Conservation (phyloP, 2,113 vertebrate species). For the Oxyura jamaicensis region DNA sequence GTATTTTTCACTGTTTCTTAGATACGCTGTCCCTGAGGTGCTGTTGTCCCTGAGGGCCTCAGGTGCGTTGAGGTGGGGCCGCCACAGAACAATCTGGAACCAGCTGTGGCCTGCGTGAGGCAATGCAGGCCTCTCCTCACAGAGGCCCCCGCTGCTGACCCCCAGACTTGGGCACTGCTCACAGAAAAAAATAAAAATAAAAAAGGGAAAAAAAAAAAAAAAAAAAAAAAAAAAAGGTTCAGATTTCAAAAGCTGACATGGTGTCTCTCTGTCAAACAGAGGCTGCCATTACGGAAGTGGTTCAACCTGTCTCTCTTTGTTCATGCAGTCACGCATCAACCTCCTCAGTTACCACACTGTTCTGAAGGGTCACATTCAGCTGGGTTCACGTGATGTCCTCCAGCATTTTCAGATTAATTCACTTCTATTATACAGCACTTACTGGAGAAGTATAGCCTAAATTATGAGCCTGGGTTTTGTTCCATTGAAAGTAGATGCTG, state of each 20-base stretch:
- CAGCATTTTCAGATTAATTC: background rate
- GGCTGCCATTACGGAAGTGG: background rate
- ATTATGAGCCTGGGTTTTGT: background rate
- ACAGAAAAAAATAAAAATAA: background rate
- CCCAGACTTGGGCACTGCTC: rapidly evolving
- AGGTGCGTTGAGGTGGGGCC: background rate
- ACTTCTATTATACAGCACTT: background rate
- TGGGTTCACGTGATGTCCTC: rapidly evolving
- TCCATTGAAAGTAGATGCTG: rapidly evolving
- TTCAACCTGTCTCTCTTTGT: rapidly evolving
- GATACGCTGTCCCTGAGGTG: rapidly evolving
- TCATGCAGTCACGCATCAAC: rapidly evolving
- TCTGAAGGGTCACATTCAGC: background rate
- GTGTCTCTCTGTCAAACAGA: background rate
- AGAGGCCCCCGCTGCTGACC: background rate
- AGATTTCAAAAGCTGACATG: rapidly evolving
- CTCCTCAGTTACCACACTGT: background rate
- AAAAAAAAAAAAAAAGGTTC: rapidly evolving
- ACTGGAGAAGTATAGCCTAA: background rate
- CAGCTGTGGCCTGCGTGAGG: too few relatives aligned
- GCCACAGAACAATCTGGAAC: background rate
- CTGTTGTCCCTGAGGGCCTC: rapidly evolving
- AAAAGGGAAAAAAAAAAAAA: background rate
- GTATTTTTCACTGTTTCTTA: background rate
- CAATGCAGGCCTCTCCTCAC: background rate